These are phyloP conservation scores for Saguinus oedipus DNA, from an alignment of 2,797 vertebrate species.

Conservation along the genomic window DNA sequence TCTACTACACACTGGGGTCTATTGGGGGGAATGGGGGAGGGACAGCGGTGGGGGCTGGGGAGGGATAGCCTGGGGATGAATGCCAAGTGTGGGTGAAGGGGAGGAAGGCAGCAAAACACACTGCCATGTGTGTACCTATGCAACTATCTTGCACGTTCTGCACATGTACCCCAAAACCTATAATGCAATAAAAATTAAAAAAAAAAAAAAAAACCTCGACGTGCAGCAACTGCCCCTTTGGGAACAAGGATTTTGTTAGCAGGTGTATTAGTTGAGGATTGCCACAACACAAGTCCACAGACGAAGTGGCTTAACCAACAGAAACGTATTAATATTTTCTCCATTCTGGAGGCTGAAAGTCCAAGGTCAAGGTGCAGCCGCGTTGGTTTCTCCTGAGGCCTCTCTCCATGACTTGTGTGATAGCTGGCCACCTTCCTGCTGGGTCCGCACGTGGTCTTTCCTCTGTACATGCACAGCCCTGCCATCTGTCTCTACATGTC, in stretches of 20 bases:
- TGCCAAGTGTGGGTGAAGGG: too few species aligned
- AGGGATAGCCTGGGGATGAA: too few species aligned
- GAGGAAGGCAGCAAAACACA: too few species aligned
- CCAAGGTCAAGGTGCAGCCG: accelerated
- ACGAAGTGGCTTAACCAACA: neutral
- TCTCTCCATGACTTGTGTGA: neutral
- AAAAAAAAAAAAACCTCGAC: neutral
- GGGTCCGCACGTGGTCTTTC: accelerated
- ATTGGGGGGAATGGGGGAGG: too few species aligned
- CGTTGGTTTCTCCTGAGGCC: neutral
- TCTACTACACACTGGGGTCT: too few species aligned
- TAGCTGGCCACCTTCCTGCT: accelerated
- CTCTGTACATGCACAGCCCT: neutral
- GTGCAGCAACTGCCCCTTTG: neutral
- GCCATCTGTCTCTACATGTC: neutral
- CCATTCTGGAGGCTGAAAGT: neutral
- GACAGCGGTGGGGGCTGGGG: too few species aligned
- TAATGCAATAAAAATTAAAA: too few species aligned
- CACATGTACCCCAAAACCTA: too few species aligned
- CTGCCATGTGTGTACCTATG: too few species aligned
- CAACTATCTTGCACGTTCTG: too few species aligned
- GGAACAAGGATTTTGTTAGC: neutral
- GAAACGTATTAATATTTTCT: neutral
- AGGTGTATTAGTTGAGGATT: accelerated
- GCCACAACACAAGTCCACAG: neutral